Evolutionary conservation across 2,888 invertebrate species (phyloP).

Genomic region (Drosophila falleni): DNA sequence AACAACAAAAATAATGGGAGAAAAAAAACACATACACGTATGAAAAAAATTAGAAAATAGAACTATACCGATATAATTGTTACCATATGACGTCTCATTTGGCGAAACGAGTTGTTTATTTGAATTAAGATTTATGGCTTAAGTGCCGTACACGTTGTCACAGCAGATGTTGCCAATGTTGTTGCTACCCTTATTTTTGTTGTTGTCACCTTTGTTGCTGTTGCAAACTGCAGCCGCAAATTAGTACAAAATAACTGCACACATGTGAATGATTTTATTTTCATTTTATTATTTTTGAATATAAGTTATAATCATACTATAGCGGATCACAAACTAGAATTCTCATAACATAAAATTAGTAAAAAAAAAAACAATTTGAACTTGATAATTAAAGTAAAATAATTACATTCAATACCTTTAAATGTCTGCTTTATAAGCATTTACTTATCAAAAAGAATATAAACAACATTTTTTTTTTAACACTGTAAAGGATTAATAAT

Average conservation of each 20-base stretch:
- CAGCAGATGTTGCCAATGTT: slow-evolving; percentile 7
- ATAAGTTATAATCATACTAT: slow-evolving; percentile 19
- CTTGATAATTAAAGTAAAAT: neutral
- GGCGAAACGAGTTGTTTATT: slow-evolving; percentile 47
- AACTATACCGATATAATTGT: slow-evolving; percentile 13
- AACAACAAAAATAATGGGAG: slow-evolving; percentile 11
- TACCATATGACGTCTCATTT: slow-evolving; percentile 16
- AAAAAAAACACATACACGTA: slow-evolving; percentile 12
- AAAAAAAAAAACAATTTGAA: neutral
- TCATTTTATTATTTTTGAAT: slow-evolving; percentile 15
- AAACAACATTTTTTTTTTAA: too few species aligned
- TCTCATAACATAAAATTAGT: neutral
- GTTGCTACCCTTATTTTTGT: neutral
- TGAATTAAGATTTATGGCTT: slow-evolving; percentile 50
- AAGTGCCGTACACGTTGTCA: neutral
- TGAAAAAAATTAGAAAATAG: slow-evolving; percentile 9
- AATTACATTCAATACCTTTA: neutral
- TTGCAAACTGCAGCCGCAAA: slow-evolving; percentile 1
- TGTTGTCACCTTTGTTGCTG: slow-evolving; percentile 16
- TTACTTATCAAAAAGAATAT: too few species aligned
- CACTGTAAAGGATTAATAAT: too few species aligned
- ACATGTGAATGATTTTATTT: slow-evolving; percentile 51
- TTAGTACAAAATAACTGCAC: slow-evolving; percentile 9
- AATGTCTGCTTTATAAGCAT: too few species aligned
- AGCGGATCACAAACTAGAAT: neutral